Percentiles rank a stretch among this genome's conserved stretches.
Evolutionary conservation across 2,888 invertebrate genomes (phyloP).

Genomic region (Zaprionus bogoriensis): DNA sequence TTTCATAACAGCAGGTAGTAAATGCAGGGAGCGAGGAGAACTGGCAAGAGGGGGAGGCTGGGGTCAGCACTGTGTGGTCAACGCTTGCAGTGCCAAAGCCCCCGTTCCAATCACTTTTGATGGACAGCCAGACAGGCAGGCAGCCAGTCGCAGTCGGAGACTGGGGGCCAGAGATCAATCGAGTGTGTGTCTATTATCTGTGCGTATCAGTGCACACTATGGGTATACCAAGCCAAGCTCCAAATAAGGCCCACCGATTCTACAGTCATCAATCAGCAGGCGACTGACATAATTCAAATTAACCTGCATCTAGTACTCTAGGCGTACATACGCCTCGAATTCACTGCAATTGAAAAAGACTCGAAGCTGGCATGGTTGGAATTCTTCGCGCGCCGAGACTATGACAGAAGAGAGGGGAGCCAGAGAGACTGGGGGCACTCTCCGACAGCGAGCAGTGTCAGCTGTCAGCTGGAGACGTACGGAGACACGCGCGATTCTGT

Average conservation of each 20-base stretch:
- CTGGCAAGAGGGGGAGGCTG: neutral
- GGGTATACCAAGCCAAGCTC: constrained; percentile 15
- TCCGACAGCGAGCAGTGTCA: constrained; percentile 53
- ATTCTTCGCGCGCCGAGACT: constrained; percentile 25
- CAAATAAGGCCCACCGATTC: constrained; percentile 21
- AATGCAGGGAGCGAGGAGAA: too few species aligned
- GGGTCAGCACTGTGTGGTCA: constrained; percentile 32
- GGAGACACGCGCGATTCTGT: constrained; percentile 41
- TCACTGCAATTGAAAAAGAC: constrained; percentile 39
- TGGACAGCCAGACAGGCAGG: constrained; percentile 25
- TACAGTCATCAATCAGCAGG: constrained; percentile 72
- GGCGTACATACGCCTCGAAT: neutral
- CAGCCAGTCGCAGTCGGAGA: neutral
- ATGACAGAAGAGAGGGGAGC: constrained; percentile 23
- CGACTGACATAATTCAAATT: constrained; percentile 68
- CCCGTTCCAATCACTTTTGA: constrained; percentile 50
- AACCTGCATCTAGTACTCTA: constrained; percentile 66
- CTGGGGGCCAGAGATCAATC: constrained; percentile 61
- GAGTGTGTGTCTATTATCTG: constrained; percentile 36
- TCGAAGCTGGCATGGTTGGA: constrained; percentile 40
- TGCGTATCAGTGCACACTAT: constrained; percentile 28
- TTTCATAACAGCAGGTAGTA: constrained; percentile 68
- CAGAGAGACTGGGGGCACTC: constrained; percentile 1
- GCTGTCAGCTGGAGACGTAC: constrained; percentile 59
- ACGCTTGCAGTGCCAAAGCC: constrained; percentile 43